phyloP scores from a whole-genome alignment of 2,797 vertebrate genomes.

The Neostethus bicornis region DNA sequence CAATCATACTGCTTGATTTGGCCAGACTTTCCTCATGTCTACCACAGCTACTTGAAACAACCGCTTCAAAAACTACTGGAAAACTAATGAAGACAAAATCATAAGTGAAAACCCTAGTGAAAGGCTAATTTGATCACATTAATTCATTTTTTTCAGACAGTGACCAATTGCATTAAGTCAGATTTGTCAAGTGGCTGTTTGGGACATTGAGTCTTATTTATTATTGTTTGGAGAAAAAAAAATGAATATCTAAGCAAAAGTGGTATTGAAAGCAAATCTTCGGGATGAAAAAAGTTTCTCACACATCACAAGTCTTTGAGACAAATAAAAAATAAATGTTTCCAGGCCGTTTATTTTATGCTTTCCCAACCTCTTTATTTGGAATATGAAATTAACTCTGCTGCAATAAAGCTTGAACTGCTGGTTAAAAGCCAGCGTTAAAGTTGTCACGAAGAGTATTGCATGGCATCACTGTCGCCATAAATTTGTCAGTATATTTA shows the following conservation, averaged over 20 bases:
- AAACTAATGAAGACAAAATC: conserved; percentile 33
- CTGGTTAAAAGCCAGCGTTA: conserved; percentile 32
- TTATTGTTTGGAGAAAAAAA: background rate
- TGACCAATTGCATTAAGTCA: conserved; percentile 8
- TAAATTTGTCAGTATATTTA: background rate
- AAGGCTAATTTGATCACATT: conserved; percentile 32
- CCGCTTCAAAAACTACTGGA: conserved; percentile 63
- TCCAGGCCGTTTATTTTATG: conserved; percentile 29
- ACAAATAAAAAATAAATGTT: conserved; percentile 39
- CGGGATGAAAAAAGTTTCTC: conserved; percentile 40
- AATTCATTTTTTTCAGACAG: conserved; percentile 37
- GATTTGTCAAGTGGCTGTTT: conserved; percentile 21
- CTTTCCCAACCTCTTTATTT: conserved; percentile 33
- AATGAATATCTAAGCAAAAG: conserved; percentile 34
- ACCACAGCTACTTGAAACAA: conserved; percentile 71
- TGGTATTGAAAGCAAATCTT: conserved; percentile 10
- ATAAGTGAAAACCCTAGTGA: conserved; percentile 26
- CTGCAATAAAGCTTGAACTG: conserved; percentile 24
- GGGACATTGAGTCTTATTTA: background rate
- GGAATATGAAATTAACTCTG: conserved; percentile 44
- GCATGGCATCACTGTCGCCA: conserved; percentile 9
- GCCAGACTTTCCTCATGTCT: conserved; percentile 60
- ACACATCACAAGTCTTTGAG: conserved; percentile 40
- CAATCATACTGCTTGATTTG: conserved; percentile 57
- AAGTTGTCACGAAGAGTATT: conserved; percentile 8